Evolutionary conservation across 1,140 invertebrate genomes (phyloP).

Genomic region (Pantala flavescens): DNA sequence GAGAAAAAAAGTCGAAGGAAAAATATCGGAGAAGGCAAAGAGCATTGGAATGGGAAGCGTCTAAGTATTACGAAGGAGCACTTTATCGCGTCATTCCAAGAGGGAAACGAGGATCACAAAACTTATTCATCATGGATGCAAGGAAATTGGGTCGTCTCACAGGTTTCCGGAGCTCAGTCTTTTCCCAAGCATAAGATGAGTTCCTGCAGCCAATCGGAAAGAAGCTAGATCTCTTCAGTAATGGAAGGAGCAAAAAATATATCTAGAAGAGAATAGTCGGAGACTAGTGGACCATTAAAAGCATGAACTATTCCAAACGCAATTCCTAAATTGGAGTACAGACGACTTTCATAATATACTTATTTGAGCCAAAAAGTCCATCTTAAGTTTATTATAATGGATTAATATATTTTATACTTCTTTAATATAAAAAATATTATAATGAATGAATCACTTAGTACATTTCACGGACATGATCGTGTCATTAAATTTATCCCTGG

Average conservation of each 20-base stretch:
- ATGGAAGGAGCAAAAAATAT: neutral
- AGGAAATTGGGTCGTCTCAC: constrained; percentile 8
- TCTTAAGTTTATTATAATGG: too few species aligned
- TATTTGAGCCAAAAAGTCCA: too few species aligned
- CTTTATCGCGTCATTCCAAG: neutral
- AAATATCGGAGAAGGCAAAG: neutral
- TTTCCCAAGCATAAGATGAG: neutral
- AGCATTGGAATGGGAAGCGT: neutral
- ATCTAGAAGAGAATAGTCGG: neutral
- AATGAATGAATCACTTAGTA: too few species aligned
- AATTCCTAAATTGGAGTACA: too few species aligned
- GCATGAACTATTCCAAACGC: neutral
- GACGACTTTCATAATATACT: too few species aligned
- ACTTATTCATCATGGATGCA: constrained; percentile 9
- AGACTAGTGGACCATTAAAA: neutral
- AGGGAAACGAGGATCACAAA: constrained; percentile 1
- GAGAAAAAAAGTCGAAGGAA: too few species aligned
- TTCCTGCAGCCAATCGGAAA: constrained; percentile 4
- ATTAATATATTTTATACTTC: too few species aligned
- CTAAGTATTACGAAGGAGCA: neutral
- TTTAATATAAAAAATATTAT: too few species aligned
- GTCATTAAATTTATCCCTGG: too few species aligned
- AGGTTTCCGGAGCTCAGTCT: neutral
- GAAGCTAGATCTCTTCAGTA: neutral
- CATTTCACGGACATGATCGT: too few species aligned